phyloP scores from a whole-genome alignment of 2,888 invertebrate genomes.

The Cephonodes hylas region DNA sequence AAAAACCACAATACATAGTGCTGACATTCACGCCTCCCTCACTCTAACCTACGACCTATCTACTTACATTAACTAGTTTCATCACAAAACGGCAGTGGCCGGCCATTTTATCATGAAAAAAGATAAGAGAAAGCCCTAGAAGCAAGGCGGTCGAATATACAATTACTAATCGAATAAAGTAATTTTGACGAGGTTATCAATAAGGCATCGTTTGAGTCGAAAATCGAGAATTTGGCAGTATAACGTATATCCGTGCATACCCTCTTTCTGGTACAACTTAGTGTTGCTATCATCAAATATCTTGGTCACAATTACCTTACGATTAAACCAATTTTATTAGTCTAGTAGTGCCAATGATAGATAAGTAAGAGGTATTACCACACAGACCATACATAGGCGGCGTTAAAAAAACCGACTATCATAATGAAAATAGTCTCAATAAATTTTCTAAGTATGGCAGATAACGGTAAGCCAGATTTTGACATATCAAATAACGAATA shows the following conservation, averaged over 20 bases:
- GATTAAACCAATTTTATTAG: too few species aligned
- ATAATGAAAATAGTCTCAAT: too few species aligned
- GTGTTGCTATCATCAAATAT: too few species aligned
- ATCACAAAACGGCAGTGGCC: slow-evolving; percentile 8
- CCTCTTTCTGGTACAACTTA: background rate
- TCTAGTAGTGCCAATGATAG: too few species aligned
- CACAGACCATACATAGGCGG: too few species aligned
- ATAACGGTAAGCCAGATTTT: too few species aligned
- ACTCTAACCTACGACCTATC: background rate
- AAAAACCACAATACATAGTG: slow-evolving; percentile 13
- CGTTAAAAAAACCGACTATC: too few species aligned
- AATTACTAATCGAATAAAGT: background rate
- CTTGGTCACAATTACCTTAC: too few species aligned
- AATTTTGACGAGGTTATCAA: background rate
- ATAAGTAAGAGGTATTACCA: too few species aligned
- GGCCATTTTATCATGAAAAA: slow-evolving; percentile 4
- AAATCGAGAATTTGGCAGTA: background rate
- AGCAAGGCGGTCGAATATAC: background rate
- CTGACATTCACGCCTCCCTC: slow-evolving; percentile 2
- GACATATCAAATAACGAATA: too few species aligned
- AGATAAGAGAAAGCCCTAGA: background rate
- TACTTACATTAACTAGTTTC: background rate
- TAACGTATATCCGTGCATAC: background rate
- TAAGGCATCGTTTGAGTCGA: background rate
- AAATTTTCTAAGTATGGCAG: too few species aligned